phyloP scores from a whole-genome alignment of 30 jellyfish, hydroid and myxozoan species.

The Pelagia noctiluca region DNA sequence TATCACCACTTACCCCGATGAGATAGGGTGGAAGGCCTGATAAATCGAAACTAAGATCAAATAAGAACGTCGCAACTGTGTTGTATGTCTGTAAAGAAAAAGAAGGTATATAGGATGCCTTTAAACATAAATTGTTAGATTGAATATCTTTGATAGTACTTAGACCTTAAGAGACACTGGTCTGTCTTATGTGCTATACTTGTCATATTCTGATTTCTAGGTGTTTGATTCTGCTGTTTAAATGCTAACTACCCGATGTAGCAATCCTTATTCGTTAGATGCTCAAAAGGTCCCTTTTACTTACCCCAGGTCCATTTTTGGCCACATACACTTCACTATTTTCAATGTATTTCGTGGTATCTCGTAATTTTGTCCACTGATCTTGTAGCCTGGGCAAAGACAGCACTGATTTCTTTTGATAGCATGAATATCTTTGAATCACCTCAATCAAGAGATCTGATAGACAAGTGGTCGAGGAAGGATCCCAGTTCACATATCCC shows the following conservation, averaged over 20 bases:
- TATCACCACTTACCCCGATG: constrained; percentile 35
- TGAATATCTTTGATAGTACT: neutral
- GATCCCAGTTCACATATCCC: constrained; percentile 70
- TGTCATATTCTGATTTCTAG: no score
- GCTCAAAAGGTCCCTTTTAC: neutral
- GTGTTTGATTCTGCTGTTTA: no score
- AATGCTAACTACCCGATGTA: no score
- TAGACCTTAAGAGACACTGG: neutral
- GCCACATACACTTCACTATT: constrained; percentile 35
- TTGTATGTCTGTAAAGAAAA: constrained; percentile 48
- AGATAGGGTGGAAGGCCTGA: constrained; percentile 56
- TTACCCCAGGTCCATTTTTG: constrained; percentile 66
- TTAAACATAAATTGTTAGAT: no score
- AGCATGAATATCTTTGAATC: constrained; percentile 19
- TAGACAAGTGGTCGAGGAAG: constrained; percentile 28
- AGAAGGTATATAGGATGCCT: no score
- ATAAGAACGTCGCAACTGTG: constrained; percentile 63
- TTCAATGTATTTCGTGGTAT: constrained; percentile 35
- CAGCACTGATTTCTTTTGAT: constrained; percentile 8
- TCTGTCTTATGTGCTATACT: no score
- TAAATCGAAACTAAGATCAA: constrained; percentile 49
- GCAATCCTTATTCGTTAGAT: neutral
- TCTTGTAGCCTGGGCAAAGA: constrained; percentile 47
- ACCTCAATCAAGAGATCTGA: constrained; percentile 39
- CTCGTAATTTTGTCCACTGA: constrained; percentile 62